These are phyloP conservation scores for Eretmochelys imbricata DNA, from an alignment of 2,113 vertebrate genomes.

Conservation along the genomic window DNA sequence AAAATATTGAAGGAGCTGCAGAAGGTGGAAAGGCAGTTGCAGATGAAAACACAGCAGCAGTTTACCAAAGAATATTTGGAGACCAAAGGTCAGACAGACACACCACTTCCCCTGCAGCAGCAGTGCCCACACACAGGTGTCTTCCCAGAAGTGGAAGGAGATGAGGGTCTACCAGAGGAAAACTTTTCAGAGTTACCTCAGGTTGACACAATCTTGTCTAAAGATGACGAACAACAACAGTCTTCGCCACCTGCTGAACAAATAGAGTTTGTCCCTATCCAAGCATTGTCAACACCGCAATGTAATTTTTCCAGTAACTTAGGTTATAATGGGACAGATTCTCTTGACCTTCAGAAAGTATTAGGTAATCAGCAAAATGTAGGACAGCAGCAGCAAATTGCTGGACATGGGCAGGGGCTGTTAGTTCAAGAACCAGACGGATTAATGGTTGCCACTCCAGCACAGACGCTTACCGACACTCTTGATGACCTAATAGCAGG, in stretches of 20 bases:
- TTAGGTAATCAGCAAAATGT: conserved; percentile 87
- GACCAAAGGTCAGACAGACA: conserved; percentile 93
- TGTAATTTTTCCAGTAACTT: conserved; percentile 91
- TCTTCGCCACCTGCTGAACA: conserved; percentile 82
- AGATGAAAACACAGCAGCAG: conserved; percentile 99
- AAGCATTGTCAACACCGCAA: conserved; percentile 87
- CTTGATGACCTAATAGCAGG: conserved; percentile 99
- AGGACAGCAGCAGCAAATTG: conserved; percentile 89
- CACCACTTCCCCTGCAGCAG: conserved; percentile 81
- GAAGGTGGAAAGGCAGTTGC: conserved; percentile 98
- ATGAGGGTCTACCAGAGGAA: conserved; percentile 83
- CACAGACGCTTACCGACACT: conserved; percentile 98
- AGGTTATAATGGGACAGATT: conserved; percentile 89
- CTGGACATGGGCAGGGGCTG: conserved; percentile 89
- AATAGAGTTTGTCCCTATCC: conserved; percentile 91
- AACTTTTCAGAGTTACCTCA: conserved; percentile 91
- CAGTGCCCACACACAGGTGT: conserved; percentile 88
- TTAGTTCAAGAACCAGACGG: conserved; percentile 92
- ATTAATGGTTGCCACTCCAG: conserved; percentile 93
- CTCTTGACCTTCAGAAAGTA: conserved; percentile 93
- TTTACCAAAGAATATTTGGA: conserved; percentile 99
- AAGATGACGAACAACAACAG: conserved; percentile 83
- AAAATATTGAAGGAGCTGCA: conserved; percentile 99
- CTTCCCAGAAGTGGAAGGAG: conserved; percentile 83
- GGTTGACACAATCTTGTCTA: conserved; percentile 90